Base-by-base conservation (phyloP, 2,113 vertebrate species). In the Bagarius yarrelli region DNA sequence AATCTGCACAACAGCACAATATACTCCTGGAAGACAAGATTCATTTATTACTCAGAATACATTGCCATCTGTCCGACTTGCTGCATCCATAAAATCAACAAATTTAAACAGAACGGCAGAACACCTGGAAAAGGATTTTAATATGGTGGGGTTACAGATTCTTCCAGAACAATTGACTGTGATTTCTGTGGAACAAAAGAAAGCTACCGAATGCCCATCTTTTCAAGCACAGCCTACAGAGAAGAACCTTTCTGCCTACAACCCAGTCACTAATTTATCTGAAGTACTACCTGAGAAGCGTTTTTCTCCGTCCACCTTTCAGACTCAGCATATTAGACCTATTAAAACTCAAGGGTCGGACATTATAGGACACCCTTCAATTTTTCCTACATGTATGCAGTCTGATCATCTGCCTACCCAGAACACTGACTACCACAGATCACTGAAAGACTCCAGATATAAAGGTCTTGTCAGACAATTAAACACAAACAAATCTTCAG, bases 391-490 rank as follows among this genome's bases (percentile, higher is more conserved):
- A 40, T 61, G 47, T 30, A 63, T 30, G 57, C 36, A 80, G 36
- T 44, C 52, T 60, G 59, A 9, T 0, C 53, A 14, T 47, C 44
- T 63, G 8, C 30, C 8, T 23, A 47, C 53, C 53, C 36, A 63
- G 18, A 6, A 25, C 9, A 8, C 30, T 27, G 32, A 66, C 59
- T 36, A 4, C 61, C 50, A 52, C 52, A 47, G 8, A 19, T 55
- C 53, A 70, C 14, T 21, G 30, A 59, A 74, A 23, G 30, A 44
- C n/a, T 63, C 81, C 8, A 89, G 83, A 86, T 83, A 88, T 21
- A 91, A 88, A 85, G 82, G 85, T 87, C 86, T 94, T 34, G 86
- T 92, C 30, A 93, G 92, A 80, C 92, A 93, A 69, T 80, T 87
- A 78, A 92, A 61, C 61, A 44, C 25, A 15, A 27, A 16, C 2